phyloP scores from a whole-genome alignment of 2,113 vertebrate genomes.

The Oncorhynchus mykiss region DNA sequence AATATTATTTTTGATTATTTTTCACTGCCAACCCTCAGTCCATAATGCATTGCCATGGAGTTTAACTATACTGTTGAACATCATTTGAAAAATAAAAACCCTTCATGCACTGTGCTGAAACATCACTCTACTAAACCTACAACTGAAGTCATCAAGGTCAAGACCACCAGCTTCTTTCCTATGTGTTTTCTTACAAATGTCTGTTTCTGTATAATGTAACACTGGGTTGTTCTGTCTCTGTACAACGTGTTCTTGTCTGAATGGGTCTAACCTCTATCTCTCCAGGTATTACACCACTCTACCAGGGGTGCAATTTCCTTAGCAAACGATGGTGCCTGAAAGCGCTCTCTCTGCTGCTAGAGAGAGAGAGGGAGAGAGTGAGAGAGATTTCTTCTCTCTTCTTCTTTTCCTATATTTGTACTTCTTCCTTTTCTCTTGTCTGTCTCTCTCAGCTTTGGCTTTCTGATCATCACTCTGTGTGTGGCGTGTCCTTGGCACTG shows the following conservation, averaged over 20 bases:
- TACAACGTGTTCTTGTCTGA: conserved; percentile 9
- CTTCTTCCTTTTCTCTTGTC: not conserved
- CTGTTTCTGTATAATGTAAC: not conserved
- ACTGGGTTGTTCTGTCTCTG: not conserved
- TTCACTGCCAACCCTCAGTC: not conserved
- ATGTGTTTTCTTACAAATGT: not conserved
- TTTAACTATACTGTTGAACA: not conserved
- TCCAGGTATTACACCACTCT: conserved; percentile 15
- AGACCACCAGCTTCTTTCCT: not conserved
- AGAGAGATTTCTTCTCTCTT: too few relatives aligned
- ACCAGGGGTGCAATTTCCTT: not conserved
- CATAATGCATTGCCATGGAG: not conserved
- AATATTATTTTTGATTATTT: not conserved
- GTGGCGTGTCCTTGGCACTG: conserved; percentile 15
- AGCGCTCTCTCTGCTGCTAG: not conserved
- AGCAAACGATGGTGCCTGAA: not conserved
- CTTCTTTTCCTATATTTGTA: not conserved
- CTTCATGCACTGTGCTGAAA: not conserved
- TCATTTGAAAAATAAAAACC: not conserved
- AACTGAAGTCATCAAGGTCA: not conserved
- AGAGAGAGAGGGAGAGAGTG: too few relatives aligned
- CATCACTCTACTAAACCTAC: not conserved
- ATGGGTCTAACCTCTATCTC: conserved; percentile 14
- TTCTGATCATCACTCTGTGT: conserved; percentile 1
- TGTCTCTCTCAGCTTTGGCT: not conserved